Conservation (phyloP, 2,797 vertebrate genomes). For the Buceros bicornis region DNA sequence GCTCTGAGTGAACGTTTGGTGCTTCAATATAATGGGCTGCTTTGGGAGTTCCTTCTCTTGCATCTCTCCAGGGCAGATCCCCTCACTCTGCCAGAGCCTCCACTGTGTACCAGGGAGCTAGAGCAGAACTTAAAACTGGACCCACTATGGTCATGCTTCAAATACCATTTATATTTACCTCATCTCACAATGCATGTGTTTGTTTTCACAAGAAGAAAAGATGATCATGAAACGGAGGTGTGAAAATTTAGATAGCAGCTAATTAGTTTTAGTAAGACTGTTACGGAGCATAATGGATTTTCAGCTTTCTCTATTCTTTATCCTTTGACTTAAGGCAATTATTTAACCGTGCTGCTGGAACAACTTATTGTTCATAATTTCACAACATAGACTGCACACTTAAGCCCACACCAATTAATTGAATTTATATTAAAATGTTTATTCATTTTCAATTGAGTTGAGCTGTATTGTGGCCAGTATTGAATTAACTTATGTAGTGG, state of each 20-base stretch:
- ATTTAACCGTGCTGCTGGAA: constrained; percentile 67
- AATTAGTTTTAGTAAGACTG: constrained; percentile 81
- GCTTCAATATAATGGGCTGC: rapidly evolving
- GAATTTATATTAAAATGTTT: constrained; percentile 78
- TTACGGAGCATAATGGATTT: constrained; percentile 78
- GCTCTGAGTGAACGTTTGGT: background rate
- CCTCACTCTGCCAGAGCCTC: background rate
- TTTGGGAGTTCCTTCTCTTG: background rate
- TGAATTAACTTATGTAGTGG: constrained; percentile 32
- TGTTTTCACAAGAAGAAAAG: constrained; percentile 65
- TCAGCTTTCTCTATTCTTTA: constrained; percentile 75
- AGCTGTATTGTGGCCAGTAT: constrained; percentile 45
- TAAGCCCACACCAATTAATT: constrained; percentile 78
- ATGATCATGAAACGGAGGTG: constrained; percentile 76
- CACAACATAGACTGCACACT: constrained; percentile 41
- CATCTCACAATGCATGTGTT: background rate
- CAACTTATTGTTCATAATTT: constrained; percentile 78
- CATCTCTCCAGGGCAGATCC: background rate
- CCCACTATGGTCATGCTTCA: background rate
- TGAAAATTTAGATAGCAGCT: constrained; percentile 82
- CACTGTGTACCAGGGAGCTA: background rate
- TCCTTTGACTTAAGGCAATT: constrained; percentile 77
- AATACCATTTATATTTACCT: constrained; percentile 55
- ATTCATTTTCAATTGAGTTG: constrained; percentile 70
- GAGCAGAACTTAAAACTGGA: background rate